Evolutionary conservation across 2,797 vertebrate genomes (phyloP).

Genomic region (Betta splendens): DNA sequence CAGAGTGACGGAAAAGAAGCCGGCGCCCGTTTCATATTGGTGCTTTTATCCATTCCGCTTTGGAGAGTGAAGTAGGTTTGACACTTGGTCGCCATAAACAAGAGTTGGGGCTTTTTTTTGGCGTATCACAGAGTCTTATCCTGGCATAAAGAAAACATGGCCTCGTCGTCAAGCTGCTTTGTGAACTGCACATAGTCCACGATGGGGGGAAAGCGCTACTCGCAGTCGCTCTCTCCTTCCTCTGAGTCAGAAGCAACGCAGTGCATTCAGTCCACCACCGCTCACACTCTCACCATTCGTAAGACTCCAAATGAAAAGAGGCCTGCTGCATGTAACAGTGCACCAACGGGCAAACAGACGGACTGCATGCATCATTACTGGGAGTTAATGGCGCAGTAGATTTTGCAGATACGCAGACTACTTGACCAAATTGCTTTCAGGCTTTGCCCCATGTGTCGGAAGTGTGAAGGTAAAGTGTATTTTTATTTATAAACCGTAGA

Average conservation of each 20-base stretch:
- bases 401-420: constrained; percentile 47
- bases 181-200: constrained; percentile 58
- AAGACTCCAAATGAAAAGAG: constrained; percentile 31
- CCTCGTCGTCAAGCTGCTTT: constrained; percentile 59
- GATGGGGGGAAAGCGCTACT: constrained; percentile 19
- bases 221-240: constrained; percentile 19
- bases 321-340: constrained; percentile 49
- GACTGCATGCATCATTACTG: constrained; percentile 66
- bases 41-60: constrained; percentile 63
- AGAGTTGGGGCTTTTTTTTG: constrained; percentile 53
- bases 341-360: constrained; percentile 59
- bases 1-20: constrained; percentile 51
- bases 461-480: constrained; percentile 10
- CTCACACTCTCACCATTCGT: constrained; percentile 23
- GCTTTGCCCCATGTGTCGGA: constrained; percentile 33
- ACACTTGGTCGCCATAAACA: constrained; percentile 67
- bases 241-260: constrained; percentile 16
- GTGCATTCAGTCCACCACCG: constrained; percentile 33
- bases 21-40: constrained; percentile 44
- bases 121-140: constrained; percentile 46
- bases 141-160: constrained; percentile 60
- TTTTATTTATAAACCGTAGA: not conserved
- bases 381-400: constrained; percentile 59
- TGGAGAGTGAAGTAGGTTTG: constrained; percentile 54
- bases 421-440: constrained; percentile 42